Conservation (phyloP, 2,797 vertebrate genomes). For the Psittacula echo region DNA sequence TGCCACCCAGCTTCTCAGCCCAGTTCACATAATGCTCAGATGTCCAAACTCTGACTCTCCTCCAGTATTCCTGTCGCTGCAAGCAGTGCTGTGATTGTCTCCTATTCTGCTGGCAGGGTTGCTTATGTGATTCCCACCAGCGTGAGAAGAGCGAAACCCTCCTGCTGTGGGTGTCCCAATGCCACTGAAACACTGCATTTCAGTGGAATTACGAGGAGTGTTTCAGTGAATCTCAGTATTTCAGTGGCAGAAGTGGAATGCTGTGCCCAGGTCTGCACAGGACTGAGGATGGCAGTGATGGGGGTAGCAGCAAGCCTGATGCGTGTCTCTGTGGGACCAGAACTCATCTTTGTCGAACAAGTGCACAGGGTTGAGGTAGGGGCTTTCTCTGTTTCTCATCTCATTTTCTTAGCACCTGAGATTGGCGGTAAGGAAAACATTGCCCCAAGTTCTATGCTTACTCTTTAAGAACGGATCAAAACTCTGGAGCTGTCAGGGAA, state of each 20-base stretch:
- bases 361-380: not conserved
- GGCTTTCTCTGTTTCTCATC: rapidly evolving
- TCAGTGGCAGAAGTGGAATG: not conserved
- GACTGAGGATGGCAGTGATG: not conserved
- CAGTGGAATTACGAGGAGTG: not conserved
- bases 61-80: not conserved
- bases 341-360: not conserved
- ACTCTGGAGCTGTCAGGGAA: not conserved
- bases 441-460: not conserved
- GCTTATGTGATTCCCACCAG: not conserved
- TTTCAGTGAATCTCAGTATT: not conserved
- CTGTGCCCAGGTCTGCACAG: not conserved
- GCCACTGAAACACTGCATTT: not conserved
- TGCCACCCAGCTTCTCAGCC: not conserved
- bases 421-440: not conserved
- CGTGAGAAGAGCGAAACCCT: not conserved
- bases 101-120: not conserved
- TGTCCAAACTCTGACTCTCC: not conserved
- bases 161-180: not conserved
- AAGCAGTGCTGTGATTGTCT: not conserved
- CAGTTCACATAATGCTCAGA: rapidly evolving
- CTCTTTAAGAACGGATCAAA: not conserved
- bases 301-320: not conserved
- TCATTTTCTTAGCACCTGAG: not conserved
- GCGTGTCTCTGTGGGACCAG: rapidly evolving